Evolutionary conservation across 2,113 vertebrate species (phyloP), one percentile per base, ranked within the genome.

Genomic region (Hemiscyllium ocellatum): DNA sequence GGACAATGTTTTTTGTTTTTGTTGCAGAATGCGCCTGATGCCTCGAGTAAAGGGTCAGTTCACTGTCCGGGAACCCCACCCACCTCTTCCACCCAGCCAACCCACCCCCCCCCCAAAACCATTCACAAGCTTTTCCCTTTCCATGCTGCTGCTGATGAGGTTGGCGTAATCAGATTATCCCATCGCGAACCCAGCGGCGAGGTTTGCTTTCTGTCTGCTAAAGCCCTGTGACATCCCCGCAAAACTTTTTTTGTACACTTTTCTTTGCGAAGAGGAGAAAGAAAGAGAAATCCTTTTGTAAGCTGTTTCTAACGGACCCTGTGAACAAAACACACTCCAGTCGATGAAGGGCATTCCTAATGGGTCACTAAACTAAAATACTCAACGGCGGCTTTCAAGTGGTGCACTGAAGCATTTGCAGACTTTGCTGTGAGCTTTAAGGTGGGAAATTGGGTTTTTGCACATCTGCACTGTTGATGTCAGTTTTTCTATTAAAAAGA

Each of bases 161-260:
- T 98, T 98, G 98, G 97, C 97, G 98, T 99, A 98, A 99, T 98
- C 98, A 98, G 98, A 99, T 99, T 99, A 99, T 98, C 98, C 98
- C 98, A 98, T 98, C 98, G 98, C 98, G 98, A 98, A 98, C 96
- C 97, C 97, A 98, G 98, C 98, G 97, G 97, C 96, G 98, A 97
- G 98, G 98, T 98, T 98, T 98, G 98, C 98, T 98, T 98, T 98
- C 87, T n/a, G 97, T 97, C 97, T 97, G 98, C 97, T 98, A 98
- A 98, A 97, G 97, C 96, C 96, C 97, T 97, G 97, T 97, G 97
- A 97, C 97, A 98, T 98, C 96, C 96, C 96, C 97, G 98, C 96
- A 97, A 98, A 98, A 97, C 97, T 97, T 98, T 97, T 97, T 98
- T 98, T 98, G 98, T 98, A 96, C 97, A 97, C 97, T 97, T 97